Conservation (phyloP, 2,888 invertebrate species). For the Crocallis elinguaria region DNA sequence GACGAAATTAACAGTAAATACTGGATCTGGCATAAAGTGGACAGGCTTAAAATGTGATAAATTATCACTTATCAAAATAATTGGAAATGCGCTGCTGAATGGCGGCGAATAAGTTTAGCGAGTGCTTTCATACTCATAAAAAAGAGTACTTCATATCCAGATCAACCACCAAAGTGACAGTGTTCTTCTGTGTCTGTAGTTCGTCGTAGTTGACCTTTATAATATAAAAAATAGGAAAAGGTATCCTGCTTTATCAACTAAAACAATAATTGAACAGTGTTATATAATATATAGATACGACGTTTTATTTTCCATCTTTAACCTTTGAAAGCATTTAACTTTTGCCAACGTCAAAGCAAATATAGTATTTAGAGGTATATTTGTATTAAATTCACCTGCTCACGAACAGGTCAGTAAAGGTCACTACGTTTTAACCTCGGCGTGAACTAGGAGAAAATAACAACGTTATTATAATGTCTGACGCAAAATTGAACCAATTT, state of each 20-base stretch:
- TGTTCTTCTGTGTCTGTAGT: too few relatives aligned
- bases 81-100: constrained; percentile 4
- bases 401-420: constrained; percentile 1
- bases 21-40: constrained; percentile 14
- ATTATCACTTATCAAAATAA: constrained; percentile 18
- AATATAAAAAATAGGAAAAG: too few relatives aligned
- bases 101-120: background rate
- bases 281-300: too few relatives aligned
- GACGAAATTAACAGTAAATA: constrained; percentile 32
- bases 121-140: background rate
- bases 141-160: too few relatives aligned
- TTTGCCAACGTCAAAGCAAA: background rate
- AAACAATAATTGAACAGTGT: too few relatives aligned
- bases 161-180: too few relatives aligned
- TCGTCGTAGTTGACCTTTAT: too few relatives aligned
- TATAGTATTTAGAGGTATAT: constrained; percentile 2
- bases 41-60: constrained; percentile 17
- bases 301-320: background rate
- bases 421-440: constrained; percentile 1
- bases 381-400: background rate
- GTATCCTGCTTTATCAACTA: too few relatives aligned
- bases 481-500: background rate
- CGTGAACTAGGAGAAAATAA: background rate
- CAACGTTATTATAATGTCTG: background rate
- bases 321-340: background rate